Percentiles rank a stretch among this genome's conserved stretches.
These are phyloP conservation scores for Drosophila pruinosa DNA, from an alignment of 1,140 invertebrate genomes.

Conservation along the genomic window DNA sequence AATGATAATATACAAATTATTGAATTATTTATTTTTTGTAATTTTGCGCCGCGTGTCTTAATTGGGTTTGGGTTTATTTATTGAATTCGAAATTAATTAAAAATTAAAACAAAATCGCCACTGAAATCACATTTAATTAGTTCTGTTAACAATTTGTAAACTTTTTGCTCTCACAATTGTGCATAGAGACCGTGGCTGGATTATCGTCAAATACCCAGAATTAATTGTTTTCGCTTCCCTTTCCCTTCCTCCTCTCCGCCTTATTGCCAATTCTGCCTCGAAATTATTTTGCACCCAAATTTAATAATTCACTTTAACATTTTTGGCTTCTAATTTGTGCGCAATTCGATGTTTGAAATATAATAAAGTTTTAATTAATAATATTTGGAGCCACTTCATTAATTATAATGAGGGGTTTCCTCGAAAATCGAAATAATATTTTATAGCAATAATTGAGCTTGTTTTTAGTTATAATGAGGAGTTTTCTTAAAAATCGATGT, in stretches of 20 bases:
- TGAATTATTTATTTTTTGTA: constrained; percentile 45
- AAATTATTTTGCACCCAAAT: constrained; percentile 25
- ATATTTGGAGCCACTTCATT: not conserved
- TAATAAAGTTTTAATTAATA: constrained; percentile 8
- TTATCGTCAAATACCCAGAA: constrained; percentile 29
- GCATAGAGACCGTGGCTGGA: constrained; percentile 3
- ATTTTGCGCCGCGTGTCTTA: constrained; percentile 39
- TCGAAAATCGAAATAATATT: not conserved
- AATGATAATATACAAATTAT: constrained; percentile 50
- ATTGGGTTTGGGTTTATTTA: constrained; percentile 56
- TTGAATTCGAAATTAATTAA: constrained; percentile 60
- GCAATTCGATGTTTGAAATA: constrained; percentile 4
- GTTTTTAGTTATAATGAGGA: no score
- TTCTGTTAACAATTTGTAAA: constrained; percentile 40
- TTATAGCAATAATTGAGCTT: not conserved
- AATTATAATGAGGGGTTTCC: not conserved
- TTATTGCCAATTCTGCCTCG: not conserved
- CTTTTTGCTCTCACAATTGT: constrained; percentile 8
- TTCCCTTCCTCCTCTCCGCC: not conserved
- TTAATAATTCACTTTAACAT: constrained; percentile 12
- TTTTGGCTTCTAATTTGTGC: constrained; percentile 12
- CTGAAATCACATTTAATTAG: constrained; percentile 67
- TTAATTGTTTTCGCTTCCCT: constrained; percentile 11
- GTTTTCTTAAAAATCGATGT: no score
- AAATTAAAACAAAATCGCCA: constrained; percentile 56